These are phyloP conservation scores for Aspiorhynchus laticeps DNA, from an alignment of 2,113 vertebrate species.

Conservation along the genomic window DNA sequence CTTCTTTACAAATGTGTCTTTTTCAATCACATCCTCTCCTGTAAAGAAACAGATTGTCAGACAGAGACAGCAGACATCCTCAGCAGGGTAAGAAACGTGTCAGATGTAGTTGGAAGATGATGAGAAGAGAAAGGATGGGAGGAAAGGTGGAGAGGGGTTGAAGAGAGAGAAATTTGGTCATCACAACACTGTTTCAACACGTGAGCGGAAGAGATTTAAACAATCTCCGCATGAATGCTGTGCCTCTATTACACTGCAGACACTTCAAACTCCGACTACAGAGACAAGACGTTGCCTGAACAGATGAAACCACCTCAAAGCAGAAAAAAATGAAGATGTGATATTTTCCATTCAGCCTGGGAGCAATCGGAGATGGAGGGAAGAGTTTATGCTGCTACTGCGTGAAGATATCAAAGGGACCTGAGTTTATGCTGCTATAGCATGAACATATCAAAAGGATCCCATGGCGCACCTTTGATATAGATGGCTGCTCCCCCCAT, in stretches of 20 bases:
- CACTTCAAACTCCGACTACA: not conserved
- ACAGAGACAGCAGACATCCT: not conserved
- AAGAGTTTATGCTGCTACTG: slow-evolving; percentile 20
- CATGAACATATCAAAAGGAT: slow-evolving; percentile 1
- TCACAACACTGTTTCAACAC: slow-evolving; percentile 1
- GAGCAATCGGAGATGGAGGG: not conserved
- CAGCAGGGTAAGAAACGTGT: not conserved
- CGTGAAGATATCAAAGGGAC: slow-evolving; percentile 26
- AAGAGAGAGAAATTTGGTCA: not conserved
- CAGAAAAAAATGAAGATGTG: not conserved
- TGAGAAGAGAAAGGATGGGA: not conserved
- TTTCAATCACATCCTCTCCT: not conserved
- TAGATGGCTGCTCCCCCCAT: not conserved
- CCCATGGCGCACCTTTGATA: not conserved
- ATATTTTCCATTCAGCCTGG: slow-evolving; percentile 9
- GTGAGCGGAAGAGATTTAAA: not conserved
- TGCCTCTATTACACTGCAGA: slow-evolving; percentile 1
- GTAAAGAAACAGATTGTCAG: not conserved
- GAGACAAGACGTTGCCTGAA: not conserved
- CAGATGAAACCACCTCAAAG: slow-evolving; percentile 24
- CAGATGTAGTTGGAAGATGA: not conserved
- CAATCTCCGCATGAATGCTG: not conserved
- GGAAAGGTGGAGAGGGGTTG: not conserved
- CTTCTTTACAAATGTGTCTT: not conserved
- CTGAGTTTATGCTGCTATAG: slow-evolving; percentile 7